A percentile compares a stretch with the other conserved stretches of the same genome.
Conservation (phyloP, 2,113 vertebrate species). For the Gymnobelideus leadbeateri region DNA sequence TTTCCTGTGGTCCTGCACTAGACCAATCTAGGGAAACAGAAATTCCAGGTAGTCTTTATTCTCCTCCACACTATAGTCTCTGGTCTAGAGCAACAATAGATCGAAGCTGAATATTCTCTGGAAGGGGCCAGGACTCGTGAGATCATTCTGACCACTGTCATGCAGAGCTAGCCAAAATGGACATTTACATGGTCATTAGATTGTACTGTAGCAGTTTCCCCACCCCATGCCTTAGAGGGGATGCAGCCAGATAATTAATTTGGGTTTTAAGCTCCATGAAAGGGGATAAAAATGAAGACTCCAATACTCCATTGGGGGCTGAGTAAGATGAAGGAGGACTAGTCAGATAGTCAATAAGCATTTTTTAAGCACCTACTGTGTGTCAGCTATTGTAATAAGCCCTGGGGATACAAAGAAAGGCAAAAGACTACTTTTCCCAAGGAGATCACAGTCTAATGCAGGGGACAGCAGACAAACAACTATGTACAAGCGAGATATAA, state of each 20-base stretch:
- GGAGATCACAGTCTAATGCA: neutral
- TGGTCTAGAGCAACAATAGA: neutral
- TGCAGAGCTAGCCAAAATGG: neutral
- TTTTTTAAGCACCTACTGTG: neutral
- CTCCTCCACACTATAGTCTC: neutral
- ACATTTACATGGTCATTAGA: neutral
- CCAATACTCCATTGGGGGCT: neutral
- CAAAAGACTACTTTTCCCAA: neutral
- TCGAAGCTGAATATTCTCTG: neutral
- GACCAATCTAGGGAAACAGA: neutral
- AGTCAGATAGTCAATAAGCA: neutral
- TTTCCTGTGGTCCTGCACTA: neutral
- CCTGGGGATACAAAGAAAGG: neutral
- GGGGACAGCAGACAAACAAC: neutral
- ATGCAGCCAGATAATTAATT: neutral
- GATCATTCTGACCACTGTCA: neutral
- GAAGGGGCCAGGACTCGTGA: neutral
- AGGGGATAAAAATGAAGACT: neutral
- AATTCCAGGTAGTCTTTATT: neutral
- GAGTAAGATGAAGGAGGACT: neutral
- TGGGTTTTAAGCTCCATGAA: neutral
- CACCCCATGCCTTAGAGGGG: neutral
- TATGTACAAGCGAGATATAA: neutral
- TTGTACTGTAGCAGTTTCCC: no score
- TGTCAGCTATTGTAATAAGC: neutral